A percentile compares a stretch with the other conserved stretches of the same genome.
These are phyloP conservation scores for Epinotia brunnichana DNA, from an alignment of 2,888 invertebrate species.

Conservation along the genomic window DNA sequence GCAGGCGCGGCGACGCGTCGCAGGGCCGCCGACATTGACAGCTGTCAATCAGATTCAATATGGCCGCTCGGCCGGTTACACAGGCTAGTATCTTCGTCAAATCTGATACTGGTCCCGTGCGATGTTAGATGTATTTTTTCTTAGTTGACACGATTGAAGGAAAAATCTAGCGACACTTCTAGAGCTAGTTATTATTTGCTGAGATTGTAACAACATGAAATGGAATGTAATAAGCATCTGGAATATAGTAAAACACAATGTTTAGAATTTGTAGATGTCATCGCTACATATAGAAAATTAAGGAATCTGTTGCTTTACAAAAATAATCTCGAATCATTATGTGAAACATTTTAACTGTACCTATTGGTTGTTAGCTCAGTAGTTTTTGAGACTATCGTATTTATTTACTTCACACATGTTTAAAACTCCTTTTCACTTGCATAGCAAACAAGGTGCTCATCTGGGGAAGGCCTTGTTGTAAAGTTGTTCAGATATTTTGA, in stretches of 20 bases:
- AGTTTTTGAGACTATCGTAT: background rate
- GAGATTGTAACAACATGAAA: background rate
- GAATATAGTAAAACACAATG: background rate
- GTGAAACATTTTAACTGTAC: background rate
- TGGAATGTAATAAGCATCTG: background rate
- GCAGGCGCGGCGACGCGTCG: slow-evolving; percentile 80
- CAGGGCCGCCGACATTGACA: slow-evolving; percentile 82
- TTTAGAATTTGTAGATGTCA: background rate
- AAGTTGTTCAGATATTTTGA: no score
- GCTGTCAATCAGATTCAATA: slow-evolving; percentile 83
- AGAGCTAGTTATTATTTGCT: background rate
- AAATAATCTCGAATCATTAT: background rate
- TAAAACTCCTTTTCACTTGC: no score
- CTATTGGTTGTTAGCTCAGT: background rate
- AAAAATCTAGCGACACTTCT: background rate
- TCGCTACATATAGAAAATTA: background rate
- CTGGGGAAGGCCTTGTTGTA: no score
- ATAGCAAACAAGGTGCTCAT: no score
- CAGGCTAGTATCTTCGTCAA: slow-evolving; percentile 65
- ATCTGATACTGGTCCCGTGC: slow-evolving; percentile 54
- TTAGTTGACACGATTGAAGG: slow-evolving; percentile 29
- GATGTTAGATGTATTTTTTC: slow-evolving; percentile 41
- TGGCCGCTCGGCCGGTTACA: slow-evolving; percentile 78
- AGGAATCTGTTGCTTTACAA: background rate
- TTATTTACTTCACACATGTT: background rate